Evolutionary conservation across 2,113 vertebrate genomes (phyloP).

Genomic region (Coturnix japonica): DNA sequence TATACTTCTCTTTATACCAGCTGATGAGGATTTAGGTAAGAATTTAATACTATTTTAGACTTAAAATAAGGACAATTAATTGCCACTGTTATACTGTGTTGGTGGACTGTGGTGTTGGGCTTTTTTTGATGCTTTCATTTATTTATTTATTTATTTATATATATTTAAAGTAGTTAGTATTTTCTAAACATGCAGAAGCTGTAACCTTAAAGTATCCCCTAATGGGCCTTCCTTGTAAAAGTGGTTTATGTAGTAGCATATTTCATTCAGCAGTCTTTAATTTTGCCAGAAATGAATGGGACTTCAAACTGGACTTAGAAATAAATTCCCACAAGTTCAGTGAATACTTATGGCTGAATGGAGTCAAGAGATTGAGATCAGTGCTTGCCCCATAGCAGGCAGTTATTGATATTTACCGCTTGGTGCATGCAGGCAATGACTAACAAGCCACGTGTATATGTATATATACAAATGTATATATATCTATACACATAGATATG

Average conservation of each 20-base stretch:
- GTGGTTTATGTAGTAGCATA: neutral
- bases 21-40: constrained; percentile 81
- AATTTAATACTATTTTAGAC: neutral
- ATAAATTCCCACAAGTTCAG: neutral
- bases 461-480: neutral
- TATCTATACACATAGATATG: neutral
- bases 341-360: neutral
- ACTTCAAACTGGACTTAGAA: neutral
- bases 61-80: neutral
- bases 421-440: neutral
- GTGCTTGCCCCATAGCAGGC: neutral
- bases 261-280: neutral
- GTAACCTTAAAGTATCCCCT: neutral
- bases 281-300: neutral
- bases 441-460: neutral
- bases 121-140: neutral
- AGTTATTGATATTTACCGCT: neutral
- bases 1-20: constrained; percentile 83
- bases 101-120: neutral
- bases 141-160: neutral
- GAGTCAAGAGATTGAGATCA: neutral
- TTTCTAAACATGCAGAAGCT: neutral
- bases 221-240: neutral
- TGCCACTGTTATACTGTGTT: too few relatives aligned
- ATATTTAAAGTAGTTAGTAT: neutral